phyloP scores from a whole-genome alignment of 1,140 invertebrate species.

The Zaprionus lachaisei region DNA sequence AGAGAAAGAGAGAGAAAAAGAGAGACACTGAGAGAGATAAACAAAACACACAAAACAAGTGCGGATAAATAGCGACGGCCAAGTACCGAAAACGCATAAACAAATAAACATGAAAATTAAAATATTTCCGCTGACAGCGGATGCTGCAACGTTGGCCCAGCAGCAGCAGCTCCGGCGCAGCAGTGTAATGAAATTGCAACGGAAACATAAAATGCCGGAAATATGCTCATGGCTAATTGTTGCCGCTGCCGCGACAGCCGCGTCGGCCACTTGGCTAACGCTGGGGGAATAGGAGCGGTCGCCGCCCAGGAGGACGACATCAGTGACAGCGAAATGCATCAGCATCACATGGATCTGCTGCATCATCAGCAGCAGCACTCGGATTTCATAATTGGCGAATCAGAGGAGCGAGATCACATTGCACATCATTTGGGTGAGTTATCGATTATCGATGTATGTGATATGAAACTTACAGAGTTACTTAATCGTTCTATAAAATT shows the following conservation, averaged over 20 bases:
- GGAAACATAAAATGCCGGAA: constrained; percentile 82
- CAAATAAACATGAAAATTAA: constrained; percentile 76
- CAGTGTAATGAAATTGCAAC: constrained; percentile 67
- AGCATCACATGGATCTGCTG: constrained; percentile 62
- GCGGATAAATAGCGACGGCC: constrained; percentile 13
- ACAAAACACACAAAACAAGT: constrained; percentile 4
- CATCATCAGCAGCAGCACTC: constrained; percentile 60
- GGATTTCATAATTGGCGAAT: constrained; percentile 73
- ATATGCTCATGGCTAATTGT: constrained; percentile 83
- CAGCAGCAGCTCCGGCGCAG: constrained; percentile 25
- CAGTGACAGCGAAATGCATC: constrained; percentile 57
- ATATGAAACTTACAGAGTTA: not conserved
- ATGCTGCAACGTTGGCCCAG: constrained; percentile 47
- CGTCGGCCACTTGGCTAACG: constrained; percentile 57
- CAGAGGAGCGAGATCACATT: constrained; percentile 78
- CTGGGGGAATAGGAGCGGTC: constrained; percentile 41
- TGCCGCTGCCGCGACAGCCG: constrained; percentile 52
- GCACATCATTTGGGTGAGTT: constrained; percentile 79
- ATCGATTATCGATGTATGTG: not conserved
- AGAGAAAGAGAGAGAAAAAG: not conserved
- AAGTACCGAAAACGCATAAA: constrained; percentile 48
- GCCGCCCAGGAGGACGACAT: constrained; percentile 55
- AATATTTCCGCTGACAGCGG: constrained; percentile 78
- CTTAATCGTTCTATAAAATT: too few species aligned
- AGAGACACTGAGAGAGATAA: constrained; percentile 3